Base-by-base conservation (phyloP, 2,797 vertebrate species). In the Cichlasoma orientale region DNA sequence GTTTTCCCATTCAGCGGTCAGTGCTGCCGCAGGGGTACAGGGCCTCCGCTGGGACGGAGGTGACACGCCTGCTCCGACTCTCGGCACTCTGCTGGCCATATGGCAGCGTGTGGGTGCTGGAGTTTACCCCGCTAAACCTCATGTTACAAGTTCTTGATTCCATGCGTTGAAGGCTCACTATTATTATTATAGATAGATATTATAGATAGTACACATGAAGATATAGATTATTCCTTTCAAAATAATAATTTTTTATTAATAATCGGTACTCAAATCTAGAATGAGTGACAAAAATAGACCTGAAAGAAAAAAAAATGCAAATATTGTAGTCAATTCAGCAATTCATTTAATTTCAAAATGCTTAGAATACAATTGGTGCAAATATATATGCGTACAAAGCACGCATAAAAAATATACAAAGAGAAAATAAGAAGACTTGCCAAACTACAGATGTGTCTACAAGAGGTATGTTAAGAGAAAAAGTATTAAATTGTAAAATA, bases 101-200 rank as follows among this genome's bases (percentile, higher is more conserved):
- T 88, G 91, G 87, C 90, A 85, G 86, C 89, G 89, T 88, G 89
- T 77, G 86, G 86, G 72, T 72, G 70, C 73, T 82, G 77, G 56
- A 36, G 71, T 76, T 82, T 53, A 56, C 33, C 16, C 27, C 29
- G 44, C 38, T 44, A 53, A 27, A 44, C 61, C 16, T 68, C 63
- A 50, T 50, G 63, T 18, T 29, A 6, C 41, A 68, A 29, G 41
- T n/a, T 68, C 14, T 68, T 19, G 41, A 5, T 68, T 68, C 63
- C 25, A 68, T 68, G 16, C 29, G 25, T 16, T 29, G 6, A 50
- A 68, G 44, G 41, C 41, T 41, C 4, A 52, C 47, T 31, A 36
- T 59, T 23, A 53, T 23, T n/a, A 27, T n/a, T 21, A 27, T 18
- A 3, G 3, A 1, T 11, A 16, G 52, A 19, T 23, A 27, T 33